Percentiles rank a stretch among this genome's conserved stretches.
phyloP scores from a whole-genome alignment of 1,140 invertebrate genomes.

The Caerostris darwini region DNA sequence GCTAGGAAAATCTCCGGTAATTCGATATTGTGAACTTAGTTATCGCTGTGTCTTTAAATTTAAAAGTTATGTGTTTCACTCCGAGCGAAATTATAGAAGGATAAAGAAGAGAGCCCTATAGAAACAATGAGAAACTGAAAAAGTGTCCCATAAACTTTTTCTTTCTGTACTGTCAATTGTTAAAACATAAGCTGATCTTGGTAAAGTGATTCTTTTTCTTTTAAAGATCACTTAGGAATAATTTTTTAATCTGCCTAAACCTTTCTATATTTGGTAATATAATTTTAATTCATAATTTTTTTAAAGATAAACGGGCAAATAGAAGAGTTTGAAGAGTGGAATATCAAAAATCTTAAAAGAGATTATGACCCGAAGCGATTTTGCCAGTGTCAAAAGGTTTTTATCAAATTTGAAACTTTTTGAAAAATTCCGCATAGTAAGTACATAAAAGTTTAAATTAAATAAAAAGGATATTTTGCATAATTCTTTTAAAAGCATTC shows the following conservation, averaged over 20 bases:
- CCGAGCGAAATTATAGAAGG: not conserved
- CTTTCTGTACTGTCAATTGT: not conserved
- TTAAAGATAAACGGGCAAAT: not conserved
- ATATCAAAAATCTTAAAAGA: not conserved
- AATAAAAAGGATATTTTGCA: not conserved
- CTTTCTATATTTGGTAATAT: not conserved
- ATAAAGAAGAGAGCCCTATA: not conserved
- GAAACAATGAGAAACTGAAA: not conserved
- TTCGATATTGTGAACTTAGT: slow-evolving; percentile 23
- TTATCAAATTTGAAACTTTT: not conserved
- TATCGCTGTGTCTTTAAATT: not conserved
- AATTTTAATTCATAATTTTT: not conserved
- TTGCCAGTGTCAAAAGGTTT: not conserved
- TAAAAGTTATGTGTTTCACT: not conserved
- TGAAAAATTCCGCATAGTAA: not conserved
- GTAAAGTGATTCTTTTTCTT: not conserved
- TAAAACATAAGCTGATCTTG: slow-evolving; percentile 2
- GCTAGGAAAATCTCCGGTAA: not conserved
- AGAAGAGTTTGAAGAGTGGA: not conserved
- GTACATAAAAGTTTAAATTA: not conserved
- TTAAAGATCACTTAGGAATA: not conserved
- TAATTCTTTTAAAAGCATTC: not conserved
- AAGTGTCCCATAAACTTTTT: not conserved
- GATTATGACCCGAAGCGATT: slow-evolving; percentile 10
- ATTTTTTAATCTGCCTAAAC: not conserved